These are phyloP conservation scores for Todiramphus chloris DNA, from an alignment of 2,113 vertebrate genomes.

Conservation along the genomic window DNA sequence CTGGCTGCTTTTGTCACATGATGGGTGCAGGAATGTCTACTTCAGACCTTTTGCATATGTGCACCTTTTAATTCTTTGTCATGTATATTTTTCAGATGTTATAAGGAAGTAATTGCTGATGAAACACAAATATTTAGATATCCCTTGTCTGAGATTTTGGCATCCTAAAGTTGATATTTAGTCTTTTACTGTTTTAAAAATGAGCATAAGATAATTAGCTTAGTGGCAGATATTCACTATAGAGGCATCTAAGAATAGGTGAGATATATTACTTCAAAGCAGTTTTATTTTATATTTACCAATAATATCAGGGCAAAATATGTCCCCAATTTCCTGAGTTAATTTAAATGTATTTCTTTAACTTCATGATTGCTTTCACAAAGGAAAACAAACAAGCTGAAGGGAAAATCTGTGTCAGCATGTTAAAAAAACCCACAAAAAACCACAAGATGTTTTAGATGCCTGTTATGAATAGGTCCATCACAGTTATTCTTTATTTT, in stretches of 20 bases:
- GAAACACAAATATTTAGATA: background rate
- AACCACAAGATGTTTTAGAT: background rate
- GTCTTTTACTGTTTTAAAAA: background rate
- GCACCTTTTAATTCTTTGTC: background rate
- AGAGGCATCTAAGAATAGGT: background rate
- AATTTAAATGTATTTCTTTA: background rate
- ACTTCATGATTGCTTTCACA: background rate
- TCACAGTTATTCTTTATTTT: background rate
- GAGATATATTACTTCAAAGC: background rate
- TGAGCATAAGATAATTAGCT: background rate
- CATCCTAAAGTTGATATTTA: background rate
- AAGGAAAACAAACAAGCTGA: background rate
- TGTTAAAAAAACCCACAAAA: background rate
- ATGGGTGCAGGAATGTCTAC: rapidly evolving
- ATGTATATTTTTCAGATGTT: background rate
- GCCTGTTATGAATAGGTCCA: background rate
- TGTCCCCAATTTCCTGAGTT: background rate
- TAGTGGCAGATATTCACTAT: background rate
- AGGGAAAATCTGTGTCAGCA: background rate
- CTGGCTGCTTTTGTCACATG: rapidly evolving
- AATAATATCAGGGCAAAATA: background rate
- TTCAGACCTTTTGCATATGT: background rate
- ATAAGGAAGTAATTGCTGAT: background rate
- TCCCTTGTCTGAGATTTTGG: background rate
- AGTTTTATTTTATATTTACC: background rate